Conservation (phyloP, 2,888 invertebrate genomes). For the Ganaspis brasiliensis region DNA sequence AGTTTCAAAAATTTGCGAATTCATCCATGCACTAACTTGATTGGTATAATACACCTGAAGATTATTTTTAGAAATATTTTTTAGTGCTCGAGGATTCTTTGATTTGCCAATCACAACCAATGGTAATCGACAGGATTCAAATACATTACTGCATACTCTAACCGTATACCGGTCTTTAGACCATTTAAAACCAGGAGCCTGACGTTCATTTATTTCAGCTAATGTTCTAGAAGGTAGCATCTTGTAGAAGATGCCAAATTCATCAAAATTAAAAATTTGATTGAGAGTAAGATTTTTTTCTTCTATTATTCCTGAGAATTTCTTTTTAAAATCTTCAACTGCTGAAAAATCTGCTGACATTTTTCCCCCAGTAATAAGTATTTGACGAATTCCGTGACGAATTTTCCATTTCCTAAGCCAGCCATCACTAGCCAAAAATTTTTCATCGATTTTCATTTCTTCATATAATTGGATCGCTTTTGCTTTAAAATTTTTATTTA, state of each 20-base stretch:
- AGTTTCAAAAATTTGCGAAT: conserved; percentile 55
- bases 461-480: background rate
- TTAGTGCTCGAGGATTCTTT: conserved; percentile 58
- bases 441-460: background rate
- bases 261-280: conserved; percentile 65
- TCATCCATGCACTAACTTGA: too few relatives aligned
- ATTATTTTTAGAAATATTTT: conserved; percentile 57
- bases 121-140: too few relatives aligned
- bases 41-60: conserved; percentile 63
- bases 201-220: conserved; percentile 53
- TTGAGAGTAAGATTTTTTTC: conserved; percentile 1
- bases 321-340: conserved; percentile 15
- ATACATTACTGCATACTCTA: conserved; percentile 58
- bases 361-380: conserved; percentile 16
- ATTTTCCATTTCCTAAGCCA: conserved; percentile 10
- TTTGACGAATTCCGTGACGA: background rate
- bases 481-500: background rate
- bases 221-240: conserved; percentile 60
- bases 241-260: conserved; percentile 62
- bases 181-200: conserved; percentile 60
- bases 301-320: conserved; percentile 5
- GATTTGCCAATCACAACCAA: too few relatives aligned
- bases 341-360: conserved; percentile 11
- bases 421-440: conserved; percentile 2
- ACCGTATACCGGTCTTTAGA: conserved; percentile 63